A percentile compares a stretch with the other conserved stretches of the same genome.
These are phyloP conservation scores for Rattus rattus DNA, from an alignment of 2,113 vertebrate species.

Conservation along the genomic window DNA sequence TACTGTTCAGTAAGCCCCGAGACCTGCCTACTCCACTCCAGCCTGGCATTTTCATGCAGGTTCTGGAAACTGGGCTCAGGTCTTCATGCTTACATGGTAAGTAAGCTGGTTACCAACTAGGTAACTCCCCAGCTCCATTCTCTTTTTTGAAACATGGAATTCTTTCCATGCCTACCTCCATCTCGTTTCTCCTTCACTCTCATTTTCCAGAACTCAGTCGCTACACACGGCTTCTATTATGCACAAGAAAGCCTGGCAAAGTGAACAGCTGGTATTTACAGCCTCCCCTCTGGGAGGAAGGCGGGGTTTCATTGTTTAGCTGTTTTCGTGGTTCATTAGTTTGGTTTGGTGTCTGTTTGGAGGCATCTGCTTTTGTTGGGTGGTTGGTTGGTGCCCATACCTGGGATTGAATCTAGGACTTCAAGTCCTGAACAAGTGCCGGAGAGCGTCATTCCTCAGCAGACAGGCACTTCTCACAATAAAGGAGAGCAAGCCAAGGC, in stretches of 20 bases:
- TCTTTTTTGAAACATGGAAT: background rate
- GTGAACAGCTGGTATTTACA: background rate
- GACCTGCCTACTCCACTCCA: too few relatives aligned
- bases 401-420: background rate
- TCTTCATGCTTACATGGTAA: background rate
- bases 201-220: background rate
- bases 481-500: background rate
- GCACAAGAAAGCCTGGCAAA: background rate
- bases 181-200: background rate
- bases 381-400: background rate
- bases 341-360: background rate
- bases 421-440: background rate
- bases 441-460: background rate
- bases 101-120: background rate
- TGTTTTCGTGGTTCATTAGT: background rate
- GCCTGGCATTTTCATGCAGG: background rate
- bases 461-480: background rate
- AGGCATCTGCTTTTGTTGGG: background rate
- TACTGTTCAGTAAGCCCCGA: background rate
- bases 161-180: background rate
- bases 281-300: background rate
- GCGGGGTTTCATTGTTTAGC: background rate
- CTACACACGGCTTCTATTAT: background rate
- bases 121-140: background rate
- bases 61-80: background rate